phyloP scores from a whole-genome alignment of 2,113 vertebrate genomes.

The Argyrosomus japonicus region DNA sequence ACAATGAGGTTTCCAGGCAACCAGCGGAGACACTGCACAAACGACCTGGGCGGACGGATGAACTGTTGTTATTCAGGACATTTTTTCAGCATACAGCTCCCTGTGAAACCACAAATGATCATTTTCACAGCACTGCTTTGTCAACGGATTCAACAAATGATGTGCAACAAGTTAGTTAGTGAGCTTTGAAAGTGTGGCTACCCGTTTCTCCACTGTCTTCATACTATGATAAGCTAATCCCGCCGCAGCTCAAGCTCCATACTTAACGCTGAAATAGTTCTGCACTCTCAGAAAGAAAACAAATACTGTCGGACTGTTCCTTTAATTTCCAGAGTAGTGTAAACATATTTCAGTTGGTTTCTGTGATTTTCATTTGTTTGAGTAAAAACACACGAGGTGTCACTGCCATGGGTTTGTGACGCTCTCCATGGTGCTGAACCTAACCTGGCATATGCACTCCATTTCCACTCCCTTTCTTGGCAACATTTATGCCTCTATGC shows the following conservation, averaged over 20 bases:
- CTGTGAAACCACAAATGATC: not conserved
- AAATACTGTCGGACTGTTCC: not conserved
- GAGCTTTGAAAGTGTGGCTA: not conserved
- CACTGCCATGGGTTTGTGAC: conserved; percentile 13
- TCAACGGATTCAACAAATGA: not conserved
- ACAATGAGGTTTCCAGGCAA: not conserved
- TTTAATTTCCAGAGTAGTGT: not conserved
- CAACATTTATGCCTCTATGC: conserved; percentile 7
- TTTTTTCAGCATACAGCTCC: no score
- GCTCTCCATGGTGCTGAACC: conserved; percentile 76
- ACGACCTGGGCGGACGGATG: not conserved
- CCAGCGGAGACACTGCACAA: not conserved
- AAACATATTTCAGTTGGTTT: not conserved
- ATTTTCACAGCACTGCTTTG: not conserved
- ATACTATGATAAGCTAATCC: not conserved
- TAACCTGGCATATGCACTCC: conserved; percentile 12
- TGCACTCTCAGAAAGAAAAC: not conserved
- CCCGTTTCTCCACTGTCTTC: not conserved
- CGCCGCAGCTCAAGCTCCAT: not conserved
- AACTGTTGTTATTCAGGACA: not conserved
- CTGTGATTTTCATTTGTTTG: not conserved
- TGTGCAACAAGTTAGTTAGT: not conserved
- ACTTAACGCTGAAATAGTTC: not conserved
- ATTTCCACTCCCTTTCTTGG: not conserved
- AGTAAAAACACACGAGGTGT: not conserved